Percentiles rank a stretch among this genome's conserved stretches.
These are phyloP conservation scores for Catagonus wagneri DNA, from an alignment of 2,113 vertebrate species.

Conservation along the genomic window DNA sequence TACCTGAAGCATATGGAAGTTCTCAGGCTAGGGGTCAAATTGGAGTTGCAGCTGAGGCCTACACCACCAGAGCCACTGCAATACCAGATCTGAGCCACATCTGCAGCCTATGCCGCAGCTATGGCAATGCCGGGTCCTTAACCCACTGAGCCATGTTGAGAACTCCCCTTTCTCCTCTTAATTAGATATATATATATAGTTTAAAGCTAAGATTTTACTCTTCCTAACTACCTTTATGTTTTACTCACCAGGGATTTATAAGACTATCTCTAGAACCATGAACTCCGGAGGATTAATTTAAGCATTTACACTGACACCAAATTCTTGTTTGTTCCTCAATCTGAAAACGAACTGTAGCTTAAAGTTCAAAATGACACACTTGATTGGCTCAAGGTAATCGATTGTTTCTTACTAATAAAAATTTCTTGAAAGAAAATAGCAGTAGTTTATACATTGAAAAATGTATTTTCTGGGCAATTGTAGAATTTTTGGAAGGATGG, in stretches of 20 bases:
- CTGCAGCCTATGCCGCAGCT: too few species aligned
- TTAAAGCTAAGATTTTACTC: neutral
- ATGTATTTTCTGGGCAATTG: neutral
- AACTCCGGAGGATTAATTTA: slow-evolving; percentile 17
- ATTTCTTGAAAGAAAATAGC: neutral
- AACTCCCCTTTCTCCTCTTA: slow-evolving; percentile 57
- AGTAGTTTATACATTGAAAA: neutral
- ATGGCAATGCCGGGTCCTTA: too few species aligned
- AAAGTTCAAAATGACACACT: neutral
- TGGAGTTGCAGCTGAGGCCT: too few species aligned
- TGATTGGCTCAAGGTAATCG: neutral
- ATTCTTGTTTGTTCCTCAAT: neutral
- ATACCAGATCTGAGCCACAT: too few species aligned
- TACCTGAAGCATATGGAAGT: too few species aligned
- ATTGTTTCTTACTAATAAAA: slow-evolving; percentile 3
- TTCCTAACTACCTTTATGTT: slow-evolving; percentile 8
- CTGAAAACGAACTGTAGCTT: neutral
- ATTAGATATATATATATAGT: slow-evolving; percentile 30
- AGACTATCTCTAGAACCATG: neutral
- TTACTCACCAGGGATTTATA: neutral
- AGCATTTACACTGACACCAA: neutral
- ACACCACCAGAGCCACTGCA: too few species aligned
- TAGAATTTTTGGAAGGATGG: neutral
- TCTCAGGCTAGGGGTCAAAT: too few species aligned
- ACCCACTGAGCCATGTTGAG: too few species aligned